phyloP scores from a whole-genome alignment of 1,140 invertebrate genomes.

The Coelopa frigida region DNA sequence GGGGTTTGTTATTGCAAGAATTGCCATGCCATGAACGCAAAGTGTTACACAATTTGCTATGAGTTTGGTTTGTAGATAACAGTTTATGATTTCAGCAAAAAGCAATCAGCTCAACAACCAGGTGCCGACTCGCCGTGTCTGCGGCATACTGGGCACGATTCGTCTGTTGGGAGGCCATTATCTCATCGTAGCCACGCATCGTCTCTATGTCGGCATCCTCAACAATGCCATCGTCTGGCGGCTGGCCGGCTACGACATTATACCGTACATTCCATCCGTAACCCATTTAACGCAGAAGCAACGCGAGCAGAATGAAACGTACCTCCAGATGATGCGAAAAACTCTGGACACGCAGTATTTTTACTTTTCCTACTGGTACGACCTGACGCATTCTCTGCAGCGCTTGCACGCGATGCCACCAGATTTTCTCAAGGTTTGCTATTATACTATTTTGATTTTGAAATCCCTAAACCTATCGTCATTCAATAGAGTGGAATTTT shows the following conservation, averaged over 20 bases:
- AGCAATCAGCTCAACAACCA: constrained; percentile 24
- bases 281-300: constrained; percentile 78
- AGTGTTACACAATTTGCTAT: no score
- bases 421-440: constrained; percentile 66
- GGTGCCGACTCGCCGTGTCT: constrained; percentile 63
- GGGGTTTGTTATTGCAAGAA: no score
- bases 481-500: constrained; percentile 56
- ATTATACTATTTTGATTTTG: not conserved
- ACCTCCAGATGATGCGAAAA: constrained; percentile 72
- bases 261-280: constrained; percentile 76
- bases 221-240: constrained; percentile 81
- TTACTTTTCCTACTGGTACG: constrained; percentile 90
- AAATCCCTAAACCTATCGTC: no score
- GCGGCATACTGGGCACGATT: constrained; percentile 84
- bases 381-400: constrained; percentile 89
- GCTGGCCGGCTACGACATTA: constrained; percentile 72
- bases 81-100: no score
- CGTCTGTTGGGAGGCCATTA: constrained; percentile 79
- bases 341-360: constrained; percentile 74
- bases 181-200: constrained; percentile 82
- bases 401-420: constrained; percentile 79
- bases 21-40: no score
- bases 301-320: constrained; percentile 68
- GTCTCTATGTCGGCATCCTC: constrained; percentile 76
- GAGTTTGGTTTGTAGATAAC: constrained; percentile 16